Evolutionary conservation across 2,888 invertebrate genomes (phyloP).

Genomic region (Caenorhabditis macrosperma): DNA sequence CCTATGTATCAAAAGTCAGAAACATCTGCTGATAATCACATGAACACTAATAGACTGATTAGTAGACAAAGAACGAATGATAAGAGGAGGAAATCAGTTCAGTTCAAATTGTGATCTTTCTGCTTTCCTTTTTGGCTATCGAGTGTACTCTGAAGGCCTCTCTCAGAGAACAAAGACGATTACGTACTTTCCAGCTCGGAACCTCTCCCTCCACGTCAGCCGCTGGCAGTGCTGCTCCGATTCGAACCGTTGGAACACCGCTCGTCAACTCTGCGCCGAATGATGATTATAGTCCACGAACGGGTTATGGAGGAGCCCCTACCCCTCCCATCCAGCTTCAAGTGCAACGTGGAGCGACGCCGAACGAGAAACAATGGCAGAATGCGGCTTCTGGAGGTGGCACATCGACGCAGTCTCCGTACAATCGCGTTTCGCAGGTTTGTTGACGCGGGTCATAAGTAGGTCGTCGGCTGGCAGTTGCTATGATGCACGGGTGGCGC

Average conservation of each 20-base stretch:
- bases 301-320: slow-evolving; percentile 37
- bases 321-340: slow-evolving; percentile 34
- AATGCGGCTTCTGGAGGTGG: background rate
- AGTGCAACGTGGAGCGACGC: slow-evolving; percentile 17
- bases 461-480: background rate
- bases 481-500: slow-evolving; percentile 35
- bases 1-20: too few relatives aligned
- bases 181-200: too few relatives aligned
- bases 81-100: too few relatives aligned
- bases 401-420: slow-evolving; percentile 12
- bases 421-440: slow-evolving; percentile 18
- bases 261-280: slow-evolving; percentile 22
- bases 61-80: too few relatives aligned
- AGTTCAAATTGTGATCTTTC: too few relatives aligned
- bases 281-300: slow-evolving; percentile 51
- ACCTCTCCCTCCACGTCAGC: background rate
- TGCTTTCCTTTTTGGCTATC: too few relatives aligned
- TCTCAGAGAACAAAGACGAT: too few relatives aligned
- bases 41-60: too few relatives aligned
- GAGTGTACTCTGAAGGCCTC: too few relatives aligned
- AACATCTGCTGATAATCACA: too few relatives aligned
- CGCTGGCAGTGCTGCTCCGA: background rate
- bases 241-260: slow-evolving; percentile 33
- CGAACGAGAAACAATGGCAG: slow-evolving; percentile 46
- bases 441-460: background rate